Conservation (phyloP, 2,888 invertebrate genomes). For the Blastobasis lacticolella region DNA sequence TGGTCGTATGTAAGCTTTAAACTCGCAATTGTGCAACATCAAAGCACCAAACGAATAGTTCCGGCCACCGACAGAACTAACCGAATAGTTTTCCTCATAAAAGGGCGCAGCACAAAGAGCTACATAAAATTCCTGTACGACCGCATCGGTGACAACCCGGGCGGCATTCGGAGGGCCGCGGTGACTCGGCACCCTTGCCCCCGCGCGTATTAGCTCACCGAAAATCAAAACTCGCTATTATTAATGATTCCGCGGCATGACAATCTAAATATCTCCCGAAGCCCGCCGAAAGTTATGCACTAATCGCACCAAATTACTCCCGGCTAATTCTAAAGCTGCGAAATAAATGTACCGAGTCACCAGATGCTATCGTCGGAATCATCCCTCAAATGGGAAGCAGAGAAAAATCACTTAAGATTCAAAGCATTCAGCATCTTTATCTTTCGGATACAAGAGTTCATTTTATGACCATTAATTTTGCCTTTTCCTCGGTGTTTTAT, state of each 20-base stretch:
- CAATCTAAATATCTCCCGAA: slow-evolving; percentile 66
- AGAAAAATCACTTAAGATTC: slow-evolving; percentile 71
- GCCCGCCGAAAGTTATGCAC: slow-evolving; percentile 48
- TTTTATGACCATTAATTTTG: slow-evolving; percentile 75
- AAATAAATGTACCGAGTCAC: slow-evolving; percentile 61
- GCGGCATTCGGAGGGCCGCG: slow-evolving; percentile 62
- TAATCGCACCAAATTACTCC: slow-evolving; percentile 52
- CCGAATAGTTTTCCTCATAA: slow-evolving; percentile 62
- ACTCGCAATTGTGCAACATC: slow-evolving; percentile 24
- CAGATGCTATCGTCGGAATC: slow-evolving; percentile 62
- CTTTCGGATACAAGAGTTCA: slow-evolving; percentile 72
- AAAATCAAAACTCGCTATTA: slow-evolving; percentile 72
- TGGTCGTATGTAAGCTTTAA: no score
- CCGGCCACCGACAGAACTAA: slow-evolving; percentile 53
- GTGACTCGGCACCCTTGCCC: slow-evolving; percentile 63
- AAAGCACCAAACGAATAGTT: slow-evolving; percentile 59
- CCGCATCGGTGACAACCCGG: slow-evolving; percentile 68
- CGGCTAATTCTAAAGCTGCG: slow-evolving; percentile 39
- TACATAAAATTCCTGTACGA: slow-evolving; percentile 66
- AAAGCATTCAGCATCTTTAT: slow-evolving; percentile 71
- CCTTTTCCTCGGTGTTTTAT: slow-evolving; percentile 71
- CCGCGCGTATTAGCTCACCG: slow-evolving; percentile 68
- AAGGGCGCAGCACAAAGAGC: slow-evolving; percentile 69
- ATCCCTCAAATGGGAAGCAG: slow-evolving; percentile 57
- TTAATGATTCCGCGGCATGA: slow-evolving; percentile 68